A percentile compares a stretch with the other conserved stretches of the same genome.
phyloP scores from a whole-genome alignment of 2,797 vertebrate species.

The Siniperca undulata region DNA sequence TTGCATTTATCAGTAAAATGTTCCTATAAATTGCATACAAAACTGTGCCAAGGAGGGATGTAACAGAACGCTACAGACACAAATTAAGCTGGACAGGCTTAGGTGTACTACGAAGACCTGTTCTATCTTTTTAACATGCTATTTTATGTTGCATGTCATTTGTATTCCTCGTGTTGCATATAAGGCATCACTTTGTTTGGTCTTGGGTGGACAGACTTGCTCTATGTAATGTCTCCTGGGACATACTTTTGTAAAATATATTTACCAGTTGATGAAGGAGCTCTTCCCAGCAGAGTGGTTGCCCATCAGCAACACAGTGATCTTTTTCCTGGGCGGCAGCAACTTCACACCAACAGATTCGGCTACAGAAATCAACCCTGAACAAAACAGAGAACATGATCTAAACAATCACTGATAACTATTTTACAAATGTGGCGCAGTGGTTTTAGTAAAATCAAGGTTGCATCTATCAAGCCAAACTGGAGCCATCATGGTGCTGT shows the following conservation, averaged over 20 bases:
- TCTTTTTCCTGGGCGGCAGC: constrained; percentile 89
- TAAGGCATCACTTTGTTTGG: neutral
- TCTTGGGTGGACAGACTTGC: neutral
- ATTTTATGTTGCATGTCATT: neutral
- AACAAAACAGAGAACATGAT: neutral
- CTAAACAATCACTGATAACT: neutral
- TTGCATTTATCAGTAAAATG: neutral
- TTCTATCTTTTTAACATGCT: neutral
- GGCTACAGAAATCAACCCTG: constrained; percentile 87
- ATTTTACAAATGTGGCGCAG: no score
- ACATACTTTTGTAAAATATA: neutral
- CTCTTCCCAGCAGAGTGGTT: constrained; percentile 93
- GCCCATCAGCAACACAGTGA: constrained; percentile 91
- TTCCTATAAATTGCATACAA: neutral
- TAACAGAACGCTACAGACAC: neutral
- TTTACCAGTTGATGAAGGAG: constrained; percentile 92
- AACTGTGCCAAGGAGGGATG: neutral
- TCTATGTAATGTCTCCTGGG: fast-evolving
- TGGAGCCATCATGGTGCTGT: neutral
- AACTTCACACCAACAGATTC: constrained; percentile 86
- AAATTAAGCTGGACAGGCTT: neutral
- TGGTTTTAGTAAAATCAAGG: neutral
- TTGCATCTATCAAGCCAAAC: neutral
- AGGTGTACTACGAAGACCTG: neutral
- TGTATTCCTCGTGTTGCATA: neutral